Percentiles rank a stretch among this genome's conserved stretches.
phyloP scores from a whole-genome alignment of 2,888 invertebrate genomes.

The Drosophila picticornis region DNA sequence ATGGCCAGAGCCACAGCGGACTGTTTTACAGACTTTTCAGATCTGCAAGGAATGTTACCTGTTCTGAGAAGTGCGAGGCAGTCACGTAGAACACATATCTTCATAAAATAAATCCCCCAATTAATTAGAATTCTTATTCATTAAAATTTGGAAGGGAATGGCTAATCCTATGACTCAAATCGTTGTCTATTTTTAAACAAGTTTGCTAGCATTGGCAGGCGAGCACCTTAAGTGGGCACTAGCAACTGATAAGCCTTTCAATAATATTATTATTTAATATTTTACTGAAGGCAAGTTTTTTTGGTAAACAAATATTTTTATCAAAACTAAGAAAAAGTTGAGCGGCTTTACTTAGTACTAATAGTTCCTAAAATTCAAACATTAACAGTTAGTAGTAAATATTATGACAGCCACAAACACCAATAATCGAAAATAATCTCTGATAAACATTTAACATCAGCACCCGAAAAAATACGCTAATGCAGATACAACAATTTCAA shows the following conservation, averaged over 20 bases:
- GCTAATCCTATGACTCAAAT: conserved; percentile 20
- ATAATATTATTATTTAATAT: neutral
- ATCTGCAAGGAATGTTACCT: neutral
- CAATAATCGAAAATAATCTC: neutral
- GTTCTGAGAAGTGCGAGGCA: neutral
- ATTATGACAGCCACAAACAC: neutral
- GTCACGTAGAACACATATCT: neutral
- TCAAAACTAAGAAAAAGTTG: neutral
- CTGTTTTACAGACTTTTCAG: neutral
- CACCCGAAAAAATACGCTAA: neutral
- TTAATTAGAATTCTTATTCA: neutral
- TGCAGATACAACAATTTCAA: neutral
- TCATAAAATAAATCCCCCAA: neutral
- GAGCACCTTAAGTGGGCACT: neutral
- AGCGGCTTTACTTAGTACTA: neutral
- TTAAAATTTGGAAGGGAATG: neutral
- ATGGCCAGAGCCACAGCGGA: neutral
- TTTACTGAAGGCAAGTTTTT: neutral
- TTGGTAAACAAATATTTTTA: neutral
- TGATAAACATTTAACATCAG: neutral
- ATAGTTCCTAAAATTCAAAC: neutral
- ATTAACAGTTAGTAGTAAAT: neutral
- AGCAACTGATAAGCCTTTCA: conserved; percentile 26
- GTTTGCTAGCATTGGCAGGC: conserved; percentile 1
- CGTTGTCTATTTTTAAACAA: conserved; percentile 29